Base-by-base conservation (phyloP, 2,888 invertebrate genomes). In the Operophtera brumata region DNA sequence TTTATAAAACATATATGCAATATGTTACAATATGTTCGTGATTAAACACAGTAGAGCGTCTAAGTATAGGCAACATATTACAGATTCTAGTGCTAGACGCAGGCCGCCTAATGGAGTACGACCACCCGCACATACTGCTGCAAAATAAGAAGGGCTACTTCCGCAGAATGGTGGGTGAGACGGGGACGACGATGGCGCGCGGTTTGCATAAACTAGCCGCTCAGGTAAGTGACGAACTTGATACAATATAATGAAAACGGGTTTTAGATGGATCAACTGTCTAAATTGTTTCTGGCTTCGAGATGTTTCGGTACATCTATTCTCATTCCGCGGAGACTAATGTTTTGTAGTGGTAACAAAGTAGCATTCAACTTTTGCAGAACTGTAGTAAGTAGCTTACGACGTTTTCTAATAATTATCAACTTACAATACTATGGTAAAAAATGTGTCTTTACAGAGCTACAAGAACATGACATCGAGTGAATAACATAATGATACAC, bases 51-150 rank as follows among this genome's bases (percentile, higher is more conserved):
- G 4, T 4, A 20, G 20, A 20, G 20, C 4, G 4, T 20, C 2
- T 20, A 20, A 20, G 20, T 4, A 3, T 20, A 4, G 20, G 54
- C n/a, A 2, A 39, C 5, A 20, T 26, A 37, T 53, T 53, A 20
- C 64, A 92, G 92, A 84, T 93, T 41, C 67, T 93, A 63, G 93
- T 93, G 0, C 77, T 94, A 59, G 92, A 93, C 67, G 91, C 92
- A 1, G 94, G 94, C 1, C 75, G 79, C 0, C 73, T 93, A 34
- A 75, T 91, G 74, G 96, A 96, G 83, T 95, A 92, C 74, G 94
- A 94, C 64, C 92, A 93, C 59, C 96, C 96, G 0, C 89, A 93
- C 69, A 62, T 90, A 34, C 73, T 94, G 30, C 74, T 94, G 30
- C 90, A 91, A 57, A 90, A 92, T 66, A 87, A 87, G 62, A 84